phyloP scores from a whole-genome alignment of 2,113 vertebrate genomes.

The Cebidichthys violaceus region DNA sequence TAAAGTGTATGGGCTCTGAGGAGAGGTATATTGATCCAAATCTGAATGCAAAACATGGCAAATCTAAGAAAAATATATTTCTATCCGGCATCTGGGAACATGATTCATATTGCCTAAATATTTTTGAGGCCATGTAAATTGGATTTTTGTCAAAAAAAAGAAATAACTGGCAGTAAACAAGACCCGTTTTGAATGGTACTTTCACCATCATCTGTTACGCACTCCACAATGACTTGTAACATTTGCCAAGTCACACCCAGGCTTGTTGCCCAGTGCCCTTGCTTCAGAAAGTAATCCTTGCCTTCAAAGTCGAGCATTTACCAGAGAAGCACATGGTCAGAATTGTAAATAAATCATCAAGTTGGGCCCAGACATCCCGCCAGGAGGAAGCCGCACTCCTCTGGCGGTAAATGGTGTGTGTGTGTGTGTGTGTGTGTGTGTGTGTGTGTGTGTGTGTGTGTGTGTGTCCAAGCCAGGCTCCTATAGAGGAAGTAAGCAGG shows the following conservation, averaged over 20 bases:
- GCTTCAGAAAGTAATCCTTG: constrained; percentile 54
- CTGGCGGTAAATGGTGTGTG: constrained; percentile 48
- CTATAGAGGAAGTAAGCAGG: constrained; percentile 60
- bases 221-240: constrained; percentile 26
- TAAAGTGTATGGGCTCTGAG: not conserved
- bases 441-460: constrained; percentile 40
- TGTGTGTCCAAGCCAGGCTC: constrained; percentile 47
- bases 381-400: constrained; percentile 54
- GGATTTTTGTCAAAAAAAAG: constrained; percentile 9
- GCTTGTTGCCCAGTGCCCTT: constrained; percentile 51
- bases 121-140: constrained; percentile 11
- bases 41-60: not conserved
- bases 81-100: not conserved
- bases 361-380: constrained; percentile 40
- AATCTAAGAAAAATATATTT: not conserved
- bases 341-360: constrained; percentile 74
- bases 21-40: not conserved
- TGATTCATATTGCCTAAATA: constrained; percentile 2
- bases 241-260: constrained; percentile 60
- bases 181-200: not conserved
- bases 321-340: constrained; percentile 58
- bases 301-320: constrained; percentile 62
- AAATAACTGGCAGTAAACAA: constrained; percentile 17
- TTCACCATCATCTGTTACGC: constrained; percentile 26
- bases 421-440: constrained; percentile 42